These are phyloP conservation scores for Ornithoptera priamus DNA, from an alignment of 2,888 invertebrate genomes.

Conservation along the genomic window DNA sequence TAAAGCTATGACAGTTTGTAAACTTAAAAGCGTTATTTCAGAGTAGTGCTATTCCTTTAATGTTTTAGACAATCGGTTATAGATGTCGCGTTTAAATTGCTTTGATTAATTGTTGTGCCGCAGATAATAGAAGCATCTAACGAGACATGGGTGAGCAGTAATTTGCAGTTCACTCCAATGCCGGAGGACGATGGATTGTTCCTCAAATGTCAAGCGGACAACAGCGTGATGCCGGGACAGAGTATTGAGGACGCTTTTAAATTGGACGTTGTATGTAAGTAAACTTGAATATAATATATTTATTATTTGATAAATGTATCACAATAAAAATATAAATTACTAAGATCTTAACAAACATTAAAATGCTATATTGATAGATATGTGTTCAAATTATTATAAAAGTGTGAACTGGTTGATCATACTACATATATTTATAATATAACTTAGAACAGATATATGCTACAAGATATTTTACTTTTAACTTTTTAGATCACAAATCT, in stretches of 20 bases:
- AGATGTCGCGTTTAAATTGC: background rate
- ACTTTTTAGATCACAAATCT: background rate
- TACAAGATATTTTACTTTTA: background rate
- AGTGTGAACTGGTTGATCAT: too few relatives aligned
- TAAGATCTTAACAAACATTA: too few relatives aligned
- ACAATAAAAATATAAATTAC: too few relatives aligned
- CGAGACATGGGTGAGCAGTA: constrained; percentile 87
- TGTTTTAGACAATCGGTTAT: background rate
- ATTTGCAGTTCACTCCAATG: constrained; percentile 88
- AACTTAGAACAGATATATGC: too few relatives aligned
- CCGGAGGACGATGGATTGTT: constrained; percentile 92
- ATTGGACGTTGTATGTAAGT: constrained; percentile 95
- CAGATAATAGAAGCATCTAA: constrained; percentile 83
- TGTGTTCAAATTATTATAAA: too few relatives aligned
- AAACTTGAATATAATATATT: background rate
- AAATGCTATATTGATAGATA: too few relatives aligned
- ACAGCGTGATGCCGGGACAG: constrained; percentile 87
- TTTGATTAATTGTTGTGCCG: constrained; percentile 22
- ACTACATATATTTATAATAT: too few relatives aligned
- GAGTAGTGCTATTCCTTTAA: background rate
- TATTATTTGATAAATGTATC: background rate
- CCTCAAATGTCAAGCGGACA: constrained; percentile 92
- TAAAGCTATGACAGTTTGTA: background rate
- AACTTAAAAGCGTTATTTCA: background rate
- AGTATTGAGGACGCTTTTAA: constrained; percentile 90